Conservation (phyloP, 2,888 invertebrate species). For the Merodon equestris region DNA sequence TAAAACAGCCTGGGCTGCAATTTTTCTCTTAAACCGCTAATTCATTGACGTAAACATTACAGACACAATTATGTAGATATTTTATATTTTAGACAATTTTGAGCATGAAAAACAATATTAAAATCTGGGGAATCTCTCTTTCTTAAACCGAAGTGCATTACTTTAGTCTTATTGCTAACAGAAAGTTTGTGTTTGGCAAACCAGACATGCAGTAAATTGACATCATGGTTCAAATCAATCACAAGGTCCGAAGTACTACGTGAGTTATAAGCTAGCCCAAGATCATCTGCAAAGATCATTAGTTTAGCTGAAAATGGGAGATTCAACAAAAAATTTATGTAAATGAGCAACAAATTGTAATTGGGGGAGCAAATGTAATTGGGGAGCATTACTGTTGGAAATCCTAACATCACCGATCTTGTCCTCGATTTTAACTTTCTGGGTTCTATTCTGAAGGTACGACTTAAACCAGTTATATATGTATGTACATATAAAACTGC, state of each 20-base stretch:
- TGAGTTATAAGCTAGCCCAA: slow-evolving; percentile 2
- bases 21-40: too few relatives aligned
- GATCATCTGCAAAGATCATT: not conserved
- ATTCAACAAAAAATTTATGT: not conserved
- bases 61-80: too few relatives aligned
- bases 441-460: too few relatives aligned
- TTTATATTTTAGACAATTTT: too few relatives aligned
- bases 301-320: not conserved
- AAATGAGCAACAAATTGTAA: not conserved
- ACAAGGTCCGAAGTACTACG: slow-evolving; percentile 1
- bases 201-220: slow-evolving; percentile 4
- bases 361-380: not conserved
- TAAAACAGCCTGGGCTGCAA: too few relatives aligned
- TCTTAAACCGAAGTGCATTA: too few relatives aligned
- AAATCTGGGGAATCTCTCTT: too few relatives aligned
- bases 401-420: not conserved
- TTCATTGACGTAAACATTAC: too few relatives aligned
- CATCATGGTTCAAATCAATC: slow-evolving; percentile 4
- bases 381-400: not conserved
- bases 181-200: not conserved
- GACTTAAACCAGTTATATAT: too few relatives aligned
- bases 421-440: too few relatives aligned
- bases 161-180: not conserved
- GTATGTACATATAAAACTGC: too few relatives aligned
- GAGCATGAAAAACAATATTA: too few relatives aligned